Base-by-base conservation (phyloP, 2,888 invertebrate genomes). In the Torymus auratus region DNA sequence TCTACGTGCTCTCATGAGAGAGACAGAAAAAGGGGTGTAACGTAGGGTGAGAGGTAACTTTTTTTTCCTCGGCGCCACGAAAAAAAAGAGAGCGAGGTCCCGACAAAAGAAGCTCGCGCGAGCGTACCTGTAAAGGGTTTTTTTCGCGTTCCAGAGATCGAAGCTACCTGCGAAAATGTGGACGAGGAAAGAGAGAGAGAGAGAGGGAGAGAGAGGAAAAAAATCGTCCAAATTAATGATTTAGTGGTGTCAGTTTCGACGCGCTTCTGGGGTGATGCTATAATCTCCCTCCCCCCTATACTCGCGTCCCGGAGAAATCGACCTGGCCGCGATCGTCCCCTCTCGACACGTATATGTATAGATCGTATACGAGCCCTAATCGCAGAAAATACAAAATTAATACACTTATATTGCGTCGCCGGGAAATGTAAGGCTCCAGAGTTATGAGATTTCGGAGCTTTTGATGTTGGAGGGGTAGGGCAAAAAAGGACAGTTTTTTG, bases 141-240 rank as follows among this genome's bases (percentile, higher is more conserved):
- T 68, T 80, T 50, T 82, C 58, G 71, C 61, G 71, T 56, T 75
- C 70, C 58, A 61, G 67, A 28, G 64, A 53, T 53, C 77, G 56
- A 7, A 13, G 52, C 86, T 90, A 90, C 90, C 90, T 90, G 89
- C 82, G 83, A 83, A 84, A 84, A 83, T 73, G 50, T 73, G 50
- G 58, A 73, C 70, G 76, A 65, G 75, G 13, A 23, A 14, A 65
- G 78, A 68, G 55, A 78, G 58, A 68, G 72, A 72, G 76, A 75
- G 81, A 81, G 72, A n/a, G n/a, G n/a, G 72, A 72, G 76, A 75
- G 81, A 69, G 23, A 20, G 68, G 62, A 81, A 76, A 82, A 85
- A 84, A 84, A 82, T 83, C 84, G 85, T 81, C 86, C 85, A 90
- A 90, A 90, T 90, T 91, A 90, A 91, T 90, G 90, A 90, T 90